Conservation (phyloP, 37 sponge, comb jelly and placozoan species). For the Chondrosia reniformis region DNA sequence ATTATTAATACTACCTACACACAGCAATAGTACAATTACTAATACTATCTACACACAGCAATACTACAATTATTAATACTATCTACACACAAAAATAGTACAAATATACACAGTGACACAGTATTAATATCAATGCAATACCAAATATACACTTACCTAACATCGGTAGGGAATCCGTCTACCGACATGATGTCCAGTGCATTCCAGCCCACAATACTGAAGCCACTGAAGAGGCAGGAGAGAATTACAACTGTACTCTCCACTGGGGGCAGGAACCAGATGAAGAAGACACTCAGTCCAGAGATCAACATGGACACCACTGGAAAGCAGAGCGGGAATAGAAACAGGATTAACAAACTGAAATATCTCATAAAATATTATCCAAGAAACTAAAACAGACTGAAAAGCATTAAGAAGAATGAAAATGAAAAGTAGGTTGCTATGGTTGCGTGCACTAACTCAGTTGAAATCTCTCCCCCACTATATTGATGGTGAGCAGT, state of each 20-base stretch:
- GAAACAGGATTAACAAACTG: background rate
- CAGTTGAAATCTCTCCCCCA: slow-evolving; percentile 39
- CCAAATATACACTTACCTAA: background rate
- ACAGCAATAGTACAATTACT: no score
- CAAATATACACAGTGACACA: background rate
- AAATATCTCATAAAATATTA: background rate
- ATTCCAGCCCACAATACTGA: slow-evolving; percentile 79
- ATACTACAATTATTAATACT: background rate
- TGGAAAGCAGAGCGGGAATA: background rate
- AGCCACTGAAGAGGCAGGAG: slow-evolving; percentile 67
- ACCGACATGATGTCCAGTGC: slow-evolving; percentile 68
- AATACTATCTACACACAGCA: background rate
- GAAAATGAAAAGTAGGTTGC: slow-evolving; percentile 6
- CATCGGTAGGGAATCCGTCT: slow-evolving; percentile 20
- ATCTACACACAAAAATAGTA: background rate
- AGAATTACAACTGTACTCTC: slow-evolving; percentile 57
- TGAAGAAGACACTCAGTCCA: slow-evolving; percentile 65
- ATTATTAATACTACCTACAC: no score
- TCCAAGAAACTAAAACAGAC: background rate
- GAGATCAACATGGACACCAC: slow-evolving; percentile 19
- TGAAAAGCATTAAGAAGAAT: background rate
- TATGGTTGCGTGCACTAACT: slow-evolving; percentile 7
- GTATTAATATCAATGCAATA: background rate
- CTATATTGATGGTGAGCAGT: slow-evolving; percentile 47
- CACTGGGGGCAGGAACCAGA: slow-evolving; percentile 55